These are phyloP conservation scores for Actenoides hombroni DNA, from an alignment of 2,113 vertebrate species.

Conservation along the genomic window DNA sequence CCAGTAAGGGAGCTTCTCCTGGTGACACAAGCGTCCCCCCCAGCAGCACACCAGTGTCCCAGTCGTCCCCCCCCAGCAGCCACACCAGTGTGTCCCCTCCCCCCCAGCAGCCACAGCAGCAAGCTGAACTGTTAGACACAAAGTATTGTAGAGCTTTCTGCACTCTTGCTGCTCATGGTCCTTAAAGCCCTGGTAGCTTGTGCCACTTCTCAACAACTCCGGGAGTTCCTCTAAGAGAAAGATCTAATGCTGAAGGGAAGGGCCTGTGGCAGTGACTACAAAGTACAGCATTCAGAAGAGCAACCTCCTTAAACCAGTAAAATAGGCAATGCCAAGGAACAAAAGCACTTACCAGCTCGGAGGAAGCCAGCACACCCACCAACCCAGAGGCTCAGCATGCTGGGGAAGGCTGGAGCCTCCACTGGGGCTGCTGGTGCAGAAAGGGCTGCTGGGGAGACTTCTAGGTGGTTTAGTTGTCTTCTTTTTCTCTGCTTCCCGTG, in stretches of 20 bases:
- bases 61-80: no score
- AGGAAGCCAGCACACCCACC: fast-evolving
- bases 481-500: neutral
- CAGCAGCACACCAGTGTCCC: neutral
- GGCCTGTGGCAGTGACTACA: fast-evolving
- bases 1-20: neutral
- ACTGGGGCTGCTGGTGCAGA: neutral
- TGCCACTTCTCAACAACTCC: neutral
- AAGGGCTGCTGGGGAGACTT: neutral
- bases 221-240: neutral
- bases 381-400: neutral
- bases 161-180: neutral
- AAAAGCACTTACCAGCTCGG: neutral
- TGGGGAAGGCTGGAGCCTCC: neutral
- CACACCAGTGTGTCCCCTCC: no score
- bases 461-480: neutral
- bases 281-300: neutral
- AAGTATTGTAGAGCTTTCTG: neutral
- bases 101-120: no score
- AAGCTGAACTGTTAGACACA: neutral
- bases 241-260: neutral
- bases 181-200: neutral
- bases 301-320: neutral
- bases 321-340: neutral
- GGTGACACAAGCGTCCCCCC: neutral